Evolutionary conservation across 2,888 invertebrate species (phyloP), one percentile per base, ranked within the genome.

Genomic region (Helleia helle): DNA sequence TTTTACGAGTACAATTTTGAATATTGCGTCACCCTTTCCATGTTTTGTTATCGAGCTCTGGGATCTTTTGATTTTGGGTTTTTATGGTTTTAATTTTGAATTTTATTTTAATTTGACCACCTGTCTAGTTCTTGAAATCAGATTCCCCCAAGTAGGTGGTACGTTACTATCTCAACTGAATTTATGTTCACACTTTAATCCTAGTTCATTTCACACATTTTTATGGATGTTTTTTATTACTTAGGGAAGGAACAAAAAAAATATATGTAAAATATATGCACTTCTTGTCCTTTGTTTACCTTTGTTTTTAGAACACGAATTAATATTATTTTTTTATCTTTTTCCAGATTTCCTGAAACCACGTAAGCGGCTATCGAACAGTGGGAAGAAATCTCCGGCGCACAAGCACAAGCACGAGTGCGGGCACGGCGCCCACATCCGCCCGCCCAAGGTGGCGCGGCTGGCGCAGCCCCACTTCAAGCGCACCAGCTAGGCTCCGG

Each of bases 281-380:
- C n/a, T n/a, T n/a, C n/a, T n/a, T n/a, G n/a, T n/a, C n/a, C n/a
- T n/a, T n/a, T n/a, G n/a, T n/a, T n/a, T n/a, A n/a, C n/a, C n/a
- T n/a, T n/a, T n/a, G n/a, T n/a, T n/a, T n/a, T n/a, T n/a, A n/a
- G n/a, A n/a, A n/a, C n/a, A n/a, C n/a, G n/a, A n/a, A n/a, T n/a
- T n/a, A n/a, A n/a, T n/a, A n/a, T n/a, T n/a, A n/a, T n/a, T n/a
- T n/a, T n/a, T n/a, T n/a, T n/a, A 12, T 36, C 17, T 62, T 44
- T 67, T 84, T 89, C 24, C 89, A 90, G 90, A 90, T 84, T 90
- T 85, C 76, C 81, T 90, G 87, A 87, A 88, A 65, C 87, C 87
- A 43, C 88, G 89, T 68, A 90, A 90, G 67, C 86, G 88, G 66
- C 65, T 84, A 64, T 68, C 87, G 50, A 76, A 65, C 62, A 68